Evolutionary conservation across 2,888 invertebrate species (phyloP).

Genomic region (Didymodactylos carnosus): DNA sequence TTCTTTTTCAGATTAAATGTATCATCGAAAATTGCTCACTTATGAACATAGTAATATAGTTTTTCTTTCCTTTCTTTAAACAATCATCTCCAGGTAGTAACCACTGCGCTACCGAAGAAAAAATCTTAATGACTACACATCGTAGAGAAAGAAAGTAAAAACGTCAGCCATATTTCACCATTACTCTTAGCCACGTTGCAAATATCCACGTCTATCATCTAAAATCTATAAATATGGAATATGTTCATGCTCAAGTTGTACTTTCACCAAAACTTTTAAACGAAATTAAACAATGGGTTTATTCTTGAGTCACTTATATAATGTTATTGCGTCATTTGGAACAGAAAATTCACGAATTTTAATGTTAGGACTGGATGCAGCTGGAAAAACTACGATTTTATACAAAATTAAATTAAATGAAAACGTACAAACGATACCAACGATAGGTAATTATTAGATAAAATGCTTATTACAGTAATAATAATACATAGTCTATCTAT

Average conservation of each 20-base stretch:
- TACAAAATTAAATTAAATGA: constrained; percentile 98
- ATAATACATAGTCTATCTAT: too few species aligned
- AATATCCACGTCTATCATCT: neutral
- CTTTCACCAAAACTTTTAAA: too few species aligned
- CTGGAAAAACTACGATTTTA: constrained; percentile 50
- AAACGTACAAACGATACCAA: constrained; percentile 96
- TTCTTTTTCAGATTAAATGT: too few species aligned
- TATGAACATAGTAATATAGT: too few species aligned
- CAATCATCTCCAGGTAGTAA: too few species aligned
- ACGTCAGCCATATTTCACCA: too few species aligned
- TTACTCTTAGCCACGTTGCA: neutral
- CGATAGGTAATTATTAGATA: constrained; percentile 53
- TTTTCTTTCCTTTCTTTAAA: too few species aligned
- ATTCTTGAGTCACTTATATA: neutral
- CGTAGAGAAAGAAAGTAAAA: neutral
- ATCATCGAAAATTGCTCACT: too few species aligned
- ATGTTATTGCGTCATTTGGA: neutral
- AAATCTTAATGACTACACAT: too few species aligned
- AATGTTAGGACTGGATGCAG: constrained; percentile 35
- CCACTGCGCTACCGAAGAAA: too few species aligned
- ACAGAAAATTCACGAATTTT: constrained; percentile 23
- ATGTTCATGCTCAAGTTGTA: too few species aligned
- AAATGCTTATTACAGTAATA: too few species aligned
- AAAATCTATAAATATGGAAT: neutral
- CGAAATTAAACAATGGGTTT: neutral